Evolutionary conservation across 2,797 vertebrate genomes (phyloP).

Genomic region (Gallinago nigripennis): DNA sequence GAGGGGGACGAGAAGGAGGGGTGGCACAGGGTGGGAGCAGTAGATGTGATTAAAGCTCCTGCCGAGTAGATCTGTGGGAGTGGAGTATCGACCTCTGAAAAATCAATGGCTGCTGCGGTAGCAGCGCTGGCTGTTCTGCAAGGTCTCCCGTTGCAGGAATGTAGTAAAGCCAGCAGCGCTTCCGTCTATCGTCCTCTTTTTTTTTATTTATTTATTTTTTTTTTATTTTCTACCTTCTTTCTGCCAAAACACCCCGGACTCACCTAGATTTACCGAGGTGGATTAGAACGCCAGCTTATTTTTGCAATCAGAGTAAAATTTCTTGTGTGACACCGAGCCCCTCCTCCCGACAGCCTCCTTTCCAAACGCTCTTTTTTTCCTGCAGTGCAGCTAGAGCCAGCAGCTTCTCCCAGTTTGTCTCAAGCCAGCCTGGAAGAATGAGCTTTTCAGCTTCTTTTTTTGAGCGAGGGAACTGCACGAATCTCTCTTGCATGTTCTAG

Average conservation of each 20-base stretch:
- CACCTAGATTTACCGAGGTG: constrained; percentile 46
- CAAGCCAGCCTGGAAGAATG: constrained; percentile 26
- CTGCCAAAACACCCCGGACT: neutral
- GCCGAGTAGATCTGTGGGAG: constrained; percentile 76
- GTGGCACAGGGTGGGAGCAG: constrained; percentile 68
- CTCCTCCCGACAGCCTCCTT: constrained; percentile 65
- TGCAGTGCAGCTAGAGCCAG: constrained; percentile 67
- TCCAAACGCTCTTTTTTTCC: constrained; percentile 51
- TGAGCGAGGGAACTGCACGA: neutral
- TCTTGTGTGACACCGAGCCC: constrained; percentile 43
- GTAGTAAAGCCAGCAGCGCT: constrained; percentile 34
- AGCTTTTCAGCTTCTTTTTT: constrained; percentile 30
- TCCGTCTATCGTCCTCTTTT: neutral
- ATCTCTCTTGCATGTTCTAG: neutral
- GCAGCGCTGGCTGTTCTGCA: constrained; percentile 38
- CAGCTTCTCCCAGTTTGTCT: constrained; percentile 57
- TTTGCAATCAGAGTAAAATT: constrained; percentile 66
- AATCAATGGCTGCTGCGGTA: constrained; percentile 79
- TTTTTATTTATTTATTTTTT: neutral
- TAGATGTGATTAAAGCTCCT: constrained; percentile 78
- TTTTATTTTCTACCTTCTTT: neutral
- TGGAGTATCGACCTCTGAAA: constrained; percentile 77
- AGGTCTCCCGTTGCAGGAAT: constrained; percentile 63
- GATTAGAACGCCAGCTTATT: constrained; percentile 54
- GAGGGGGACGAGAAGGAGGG: constrained; percentile 29